Evolutionary conservation across 2,888 invertebrate species (phyloP), one percentile per base, ranked within the genome.

Genomic region (Neria commutata): DNA sequence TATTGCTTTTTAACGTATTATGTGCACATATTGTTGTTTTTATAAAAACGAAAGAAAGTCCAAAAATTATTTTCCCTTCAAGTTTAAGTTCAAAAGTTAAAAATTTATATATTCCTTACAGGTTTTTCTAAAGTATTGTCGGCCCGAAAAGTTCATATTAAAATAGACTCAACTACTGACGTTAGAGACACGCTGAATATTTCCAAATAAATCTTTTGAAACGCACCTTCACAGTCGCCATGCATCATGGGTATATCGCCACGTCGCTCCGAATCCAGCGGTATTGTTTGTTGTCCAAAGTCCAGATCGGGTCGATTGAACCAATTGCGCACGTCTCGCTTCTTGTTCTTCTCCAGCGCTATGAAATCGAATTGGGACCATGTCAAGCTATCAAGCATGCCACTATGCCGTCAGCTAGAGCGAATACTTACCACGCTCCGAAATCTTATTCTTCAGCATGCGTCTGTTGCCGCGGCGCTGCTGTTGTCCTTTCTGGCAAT

Each of bases 191-290:
- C n/a, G n/a, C n/a, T n/a, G n/a, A n/a, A n/a, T n/a, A n/a, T n/a
- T n/a, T n/a, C n/a, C n/a, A n/a, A n/a, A n/a, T n/a, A 33, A 33
- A 34, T 23, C 29, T 51, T 29, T 40, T n/a, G 25, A 47, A 48
- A 55, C 69, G 66, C 79, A 85, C 85, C 83, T 80, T 84, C 84
- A 68, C 88, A 88, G 71, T 87, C 83, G 53, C 85, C 85, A 64
- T 86, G 84, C 46, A 87, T 80, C 58, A 88, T 83, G 33, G 87
- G 87, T 69, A 90, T 89, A 76, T 91, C 91, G 61, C 89, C 90
- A 70, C 88, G 81, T 25, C 29, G 48, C 19, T 76, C 77, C 19
- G 75, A 74, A 50, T 74, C 72, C 59, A 69, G 51, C n/a, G 78
- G 72, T 53, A 78, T 65, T 67, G 75, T 75, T 56, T 73, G 75